Base-by-base conservation (phyloP, 1,140 invertebrate species). In the Drosophila nigrodunni region DNA sequence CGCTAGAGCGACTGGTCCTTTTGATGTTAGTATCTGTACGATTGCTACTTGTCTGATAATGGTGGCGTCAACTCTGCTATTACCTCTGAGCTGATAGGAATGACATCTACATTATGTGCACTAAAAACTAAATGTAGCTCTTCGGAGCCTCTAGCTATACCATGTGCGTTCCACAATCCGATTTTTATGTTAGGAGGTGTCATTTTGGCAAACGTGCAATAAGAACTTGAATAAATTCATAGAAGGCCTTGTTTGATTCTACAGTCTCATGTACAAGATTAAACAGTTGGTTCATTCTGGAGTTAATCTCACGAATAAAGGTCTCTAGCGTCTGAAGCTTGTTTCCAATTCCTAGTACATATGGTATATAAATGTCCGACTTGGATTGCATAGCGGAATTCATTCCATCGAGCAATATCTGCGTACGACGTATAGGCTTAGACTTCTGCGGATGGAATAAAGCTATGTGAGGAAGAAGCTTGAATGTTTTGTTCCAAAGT, bases 141-240 rank as follows among this genome's bases (percentile, higher is more conserved):
- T 43, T 58, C 60, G 58, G 34, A 58, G 10, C 0, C 7, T 25
- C 10, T 57, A 8, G 41, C 15, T 59, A 59, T 11, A 25, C 47
- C 62, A 7, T 47, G 30, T 18, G 73, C 59, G 18, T 75, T 75
- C 21, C 47, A 69, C 66, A 70, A 52, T 52, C 59, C 44, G 44
- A 64, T 65, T 30, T 50, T 50, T n/a, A 25, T 6, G 10, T 1
- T 50, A 1, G 47, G 21, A 1, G 25, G 21, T 7, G 1, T 30
- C 25, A 30, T 30, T 30, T 30, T 2, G 2, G 25, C 4, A 30
- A 5, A 6, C 25, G 25, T 30, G 25, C 3, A 30, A 70, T 70
- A 0, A 62, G 58, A 55, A 62, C 50, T 15, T 39, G 15, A 1
- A 65, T 62, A 34, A 61, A n/a, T 49, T 65, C 70, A 39, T 55